phyloP scores from a whole-genome alignment of 2,888 invertebrate genomes.

The Desoria tigrina region DNA sequence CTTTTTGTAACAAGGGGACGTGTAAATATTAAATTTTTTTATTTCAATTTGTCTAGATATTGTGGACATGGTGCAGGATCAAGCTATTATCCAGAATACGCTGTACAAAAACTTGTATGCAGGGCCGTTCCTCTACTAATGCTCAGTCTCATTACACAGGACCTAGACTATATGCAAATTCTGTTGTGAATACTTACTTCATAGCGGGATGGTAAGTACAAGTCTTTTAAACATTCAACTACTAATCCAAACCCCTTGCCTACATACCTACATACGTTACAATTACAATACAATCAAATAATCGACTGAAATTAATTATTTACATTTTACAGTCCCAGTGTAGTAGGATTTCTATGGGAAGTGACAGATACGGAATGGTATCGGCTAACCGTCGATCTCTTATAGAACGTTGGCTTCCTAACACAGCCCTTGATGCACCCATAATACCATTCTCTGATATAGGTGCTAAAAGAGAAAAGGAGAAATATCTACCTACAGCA shows the following conservation, averaged over 20 bases:
- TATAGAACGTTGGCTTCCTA: constrained; percentile 64
- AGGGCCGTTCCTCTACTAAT: constrained; percentile 66
- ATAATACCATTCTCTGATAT: constrained; percentile 51
- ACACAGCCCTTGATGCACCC: constrained; percentile 38
- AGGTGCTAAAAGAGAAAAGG: constrained; percentile 58
- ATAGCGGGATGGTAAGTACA: constrained; percentile 66
- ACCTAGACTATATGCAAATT: constrained; percentile 63
- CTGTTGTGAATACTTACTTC: constrained; percentile 66
- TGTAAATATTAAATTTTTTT: no score
- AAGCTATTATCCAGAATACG: constrained; percentile 64
- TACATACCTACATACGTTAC: no score
- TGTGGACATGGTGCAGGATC: constrained; percentile 77
- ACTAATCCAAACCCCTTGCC: no score
- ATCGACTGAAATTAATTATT: no score
- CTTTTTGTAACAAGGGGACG: no score
- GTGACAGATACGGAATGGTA: constrained; percentile 72
- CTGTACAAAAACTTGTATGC: constrained; percentile 62
- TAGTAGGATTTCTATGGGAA: constrained; percentile 78
- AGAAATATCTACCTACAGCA: constrained; percentile 63
- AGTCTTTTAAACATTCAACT: no score
- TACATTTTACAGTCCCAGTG: constrained; percentile 64
- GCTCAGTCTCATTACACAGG: constrained; percentile 62
- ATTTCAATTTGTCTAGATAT: constrained; percentile 61
- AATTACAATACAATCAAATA: no score
- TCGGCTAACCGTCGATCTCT: constrained; percentile 63